A percentile compares a stretch with the other conserved stretches of the same genome.
phyloP scores from a whole-genome alignment of 1,140 invertebrate genomes.

The Campoletis sonorensis region DNA sequence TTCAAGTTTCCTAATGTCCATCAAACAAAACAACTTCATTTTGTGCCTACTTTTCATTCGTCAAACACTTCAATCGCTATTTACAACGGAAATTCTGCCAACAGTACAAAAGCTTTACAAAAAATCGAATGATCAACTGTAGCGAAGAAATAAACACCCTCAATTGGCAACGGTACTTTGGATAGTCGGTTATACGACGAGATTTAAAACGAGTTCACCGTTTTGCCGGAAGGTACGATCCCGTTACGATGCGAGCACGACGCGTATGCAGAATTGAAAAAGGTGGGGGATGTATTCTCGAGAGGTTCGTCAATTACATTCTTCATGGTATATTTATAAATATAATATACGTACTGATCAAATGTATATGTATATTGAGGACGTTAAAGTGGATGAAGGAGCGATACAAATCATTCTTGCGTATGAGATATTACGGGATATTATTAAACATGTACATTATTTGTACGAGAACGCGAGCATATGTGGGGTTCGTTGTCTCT shows the following conservation, averaged over 20 bases:
- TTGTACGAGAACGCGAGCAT: neutral
- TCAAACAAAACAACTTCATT: too few species aligned
- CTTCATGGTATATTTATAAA: neutral
- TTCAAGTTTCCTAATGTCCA: too few species aligned
- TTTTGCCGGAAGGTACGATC: constrained; percentile 25
- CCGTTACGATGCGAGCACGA: neutral
- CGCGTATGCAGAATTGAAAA: neutral
- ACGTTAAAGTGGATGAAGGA: neutral
- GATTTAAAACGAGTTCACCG: constrained; percentile 31
- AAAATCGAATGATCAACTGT: neutral
- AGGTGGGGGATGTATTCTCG: neutral
- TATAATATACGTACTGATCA: neutral
- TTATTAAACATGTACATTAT: neutral
- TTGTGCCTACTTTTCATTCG: too few species aligned
- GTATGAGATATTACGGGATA: constrained; percentile 16
- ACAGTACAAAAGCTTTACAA: neutral
- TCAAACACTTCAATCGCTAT: too few species aligned
- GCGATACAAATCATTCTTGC: constrained; percentile 49
- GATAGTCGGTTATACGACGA: neutral
- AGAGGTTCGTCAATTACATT: constrained; percentile 36
- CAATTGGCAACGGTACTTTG: constrained; percentile 24
- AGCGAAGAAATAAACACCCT: constrained; percentile 15
- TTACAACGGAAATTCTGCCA: neutral
- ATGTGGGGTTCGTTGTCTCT: neutral
- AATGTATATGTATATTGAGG: neutral